Conservation (phyloP, 2,797 vertebrate genomes). For the Poecilia wingei region DNA sequence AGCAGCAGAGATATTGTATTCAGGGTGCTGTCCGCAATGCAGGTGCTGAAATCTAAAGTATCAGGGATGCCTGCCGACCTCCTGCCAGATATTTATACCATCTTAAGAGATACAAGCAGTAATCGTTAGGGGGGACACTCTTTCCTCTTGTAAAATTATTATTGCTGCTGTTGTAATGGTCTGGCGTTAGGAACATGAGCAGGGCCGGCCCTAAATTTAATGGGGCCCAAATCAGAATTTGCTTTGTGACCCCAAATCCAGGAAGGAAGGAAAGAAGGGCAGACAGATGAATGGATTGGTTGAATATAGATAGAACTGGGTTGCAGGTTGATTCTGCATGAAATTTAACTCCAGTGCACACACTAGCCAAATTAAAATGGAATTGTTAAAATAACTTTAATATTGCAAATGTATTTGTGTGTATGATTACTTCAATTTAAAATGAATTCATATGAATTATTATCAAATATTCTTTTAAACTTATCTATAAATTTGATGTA, state of each 20-base stretch:
- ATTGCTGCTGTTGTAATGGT: not conserved
- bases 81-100: not conserved
- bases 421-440: not conserved
- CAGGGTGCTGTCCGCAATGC: slow-evolving; percentile 84
- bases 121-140: not conserved
- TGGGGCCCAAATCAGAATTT: not conserved
- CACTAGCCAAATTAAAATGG: not conserved
- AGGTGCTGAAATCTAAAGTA: slow-evolving; percentile 78
- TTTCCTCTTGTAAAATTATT: not conserved
- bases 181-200: not conserved
- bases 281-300: no score
- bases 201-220: not conserved
- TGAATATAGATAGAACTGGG: not conserved
- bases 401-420: not conserved
- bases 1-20: slow-evolving; percentile 28
- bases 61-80: slow-evolving; percentile 4
- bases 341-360: not conserved
- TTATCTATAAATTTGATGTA: not conserved
- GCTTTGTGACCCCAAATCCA: not conserved
- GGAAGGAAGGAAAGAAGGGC: no score
- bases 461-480: not conserved
- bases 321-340: not conserved
- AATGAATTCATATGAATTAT: not conserved
- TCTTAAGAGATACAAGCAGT: not conserved
- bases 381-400: not conserved